Evolutionary conservation across 2,113 vertebrate genomes (phyloP).

Genomic region (Dascyllus trimaculatus): DNA sequence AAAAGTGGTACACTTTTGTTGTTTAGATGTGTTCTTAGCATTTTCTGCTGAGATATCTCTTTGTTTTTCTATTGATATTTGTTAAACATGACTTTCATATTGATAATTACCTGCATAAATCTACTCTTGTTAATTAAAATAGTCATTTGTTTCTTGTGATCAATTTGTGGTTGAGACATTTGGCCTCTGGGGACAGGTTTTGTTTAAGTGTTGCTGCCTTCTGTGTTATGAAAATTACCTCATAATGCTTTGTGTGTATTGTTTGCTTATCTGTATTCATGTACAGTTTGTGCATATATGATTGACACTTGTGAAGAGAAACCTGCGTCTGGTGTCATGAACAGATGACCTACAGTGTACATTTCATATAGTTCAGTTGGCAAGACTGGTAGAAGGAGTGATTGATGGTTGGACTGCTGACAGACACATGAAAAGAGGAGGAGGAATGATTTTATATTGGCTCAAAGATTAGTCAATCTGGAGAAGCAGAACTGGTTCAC

Average conservation of each 20-base stretch:
- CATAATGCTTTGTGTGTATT: neutral
- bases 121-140: neutral
- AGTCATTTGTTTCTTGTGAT: neutral
- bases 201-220: neutral
- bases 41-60: neutral
- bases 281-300: neutral
- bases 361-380: conserved; percentile 23
- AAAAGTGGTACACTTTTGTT: too few relatives aligned
- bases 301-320: conserved; percentile 34
- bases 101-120: neutral
- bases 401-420: conserved; percentile 9
- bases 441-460: conserved; percentile 35
- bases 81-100: neutral
- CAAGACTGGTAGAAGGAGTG: neutral
- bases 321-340: conserved; percentile 26
- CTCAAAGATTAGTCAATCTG: conserved; percentile 46
- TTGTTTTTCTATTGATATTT: neutral
- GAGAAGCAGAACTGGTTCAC: conserved; percentile 14
- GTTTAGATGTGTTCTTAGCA: neutral
- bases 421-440: conserved; percentile 14
- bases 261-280: neutral
- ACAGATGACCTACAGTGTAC: conserved; percentile 28
- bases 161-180: neutral
- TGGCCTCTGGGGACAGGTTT: neutral
- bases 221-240: neutral